Percentiles rank a stretch among this genome's conserved stretches.
Conservation (phyloP, 2,113 vertebrate species). For the Salminus brasiliensis region DNA sequence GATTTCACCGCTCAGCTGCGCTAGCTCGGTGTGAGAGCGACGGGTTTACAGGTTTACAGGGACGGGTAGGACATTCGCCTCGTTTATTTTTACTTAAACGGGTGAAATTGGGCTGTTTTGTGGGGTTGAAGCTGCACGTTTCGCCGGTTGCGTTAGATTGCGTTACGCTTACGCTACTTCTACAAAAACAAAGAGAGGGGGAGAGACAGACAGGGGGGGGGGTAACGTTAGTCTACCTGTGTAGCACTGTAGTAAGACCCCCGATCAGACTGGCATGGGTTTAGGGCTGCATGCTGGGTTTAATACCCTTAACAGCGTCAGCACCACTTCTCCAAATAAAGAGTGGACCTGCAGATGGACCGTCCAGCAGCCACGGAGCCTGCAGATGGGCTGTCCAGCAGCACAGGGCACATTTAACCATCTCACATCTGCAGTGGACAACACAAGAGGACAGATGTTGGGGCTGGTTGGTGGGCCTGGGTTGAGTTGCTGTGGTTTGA, state of each 20-base stretch:
- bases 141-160: background rate
- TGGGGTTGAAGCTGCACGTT: background rate
- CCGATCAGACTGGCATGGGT: too few species aligned
- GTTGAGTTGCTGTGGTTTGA: background rate
- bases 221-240: background rate
- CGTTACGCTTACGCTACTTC: slow-evolving; percentile 11
- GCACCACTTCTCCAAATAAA: too few species aligned
- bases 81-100: too few species aligned
- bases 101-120: background rate
- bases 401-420: background rate
- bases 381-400: background rate
- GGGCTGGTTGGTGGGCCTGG: too few species aligned
- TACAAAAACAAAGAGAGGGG: slow-evolving; percentile 24
- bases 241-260: background rate
- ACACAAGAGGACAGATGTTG: background rate
- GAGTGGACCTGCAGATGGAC: too few species aligned
- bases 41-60: background rate
- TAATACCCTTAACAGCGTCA: too few species aligned
- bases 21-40: background rate
- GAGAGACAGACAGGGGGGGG: background rate
- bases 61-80: background rate
- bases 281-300: too few species aligned
- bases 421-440: background rate
- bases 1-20: background rate
- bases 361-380: too few species aligned